These are phyloP conservation scores for Drosophila incognita DNA, from an alignment of 2,888 invertebrate species.

Conservation along the genomic window DNA sequence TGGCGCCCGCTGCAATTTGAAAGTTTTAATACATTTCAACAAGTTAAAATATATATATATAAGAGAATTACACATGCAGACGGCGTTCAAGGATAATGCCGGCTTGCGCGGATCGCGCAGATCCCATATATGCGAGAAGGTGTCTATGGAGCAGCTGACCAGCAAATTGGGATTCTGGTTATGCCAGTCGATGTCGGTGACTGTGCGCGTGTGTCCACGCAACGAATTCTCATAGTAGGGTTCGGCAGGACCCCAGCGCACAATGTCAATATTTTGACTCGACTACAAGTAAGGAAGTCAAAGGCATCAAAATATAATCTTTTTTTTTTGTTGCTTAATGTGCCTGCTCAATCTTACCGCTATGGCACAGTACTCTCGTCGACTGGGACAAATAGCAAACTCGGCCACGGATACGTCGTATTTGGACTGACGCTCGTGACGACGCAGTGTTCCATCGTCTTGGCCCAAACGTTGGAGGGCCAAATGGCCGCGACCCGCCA, in stretches of 20 bases:
- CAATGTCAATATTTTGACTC: constrained; percentile 94
- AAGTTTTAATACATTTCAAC: constrained; percentile 2
- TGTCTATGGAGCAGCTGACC: constrained; percentile 97
- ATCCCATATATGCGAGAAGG: constrained; percentile 97
- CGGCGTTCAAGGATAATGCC: constrained; percentile 93
- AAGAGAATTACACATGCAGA: constrained; percentile 88
- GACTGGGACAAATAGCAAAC: constrained; percentile 93
- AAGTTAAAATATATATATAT: not conserved
- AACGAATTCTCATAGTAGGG: constrained; percentile 90
- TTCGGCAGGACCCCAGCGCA: constrained; percentile 91
- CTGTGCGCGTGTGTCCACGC: constrained; percentile 93
- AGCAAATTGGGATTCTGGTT: constrained; percentile 90
- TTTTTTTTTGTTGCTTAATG: not conserved
- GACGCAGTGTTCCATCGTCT: constrained; percentile 87
- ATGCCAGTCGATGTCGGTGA: constrained; percentile 97
- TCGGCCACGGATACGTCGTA: constrained; percentile 97
- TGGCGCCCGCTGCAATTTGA: constrained; percentile 90
- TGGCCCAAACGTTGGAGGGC: constrained; percentile 89
- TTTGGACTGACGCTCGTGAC: constrained; percentile 94
- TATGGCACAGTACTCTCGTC: constrained; percentile 93
- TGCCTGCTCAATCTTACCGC: constrained; percentile 88
- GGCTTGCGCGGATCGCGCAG: constrained; percentile 94
- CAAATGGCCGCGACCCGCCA: constrained; percentile 93
- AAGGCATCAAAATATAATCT: not conserved
- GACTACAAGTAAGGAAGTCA: constrained; percentile 87